Conservation (phyloP, 1,140 invertebrate genomes). For the Lucilia cuprina region DNA sequence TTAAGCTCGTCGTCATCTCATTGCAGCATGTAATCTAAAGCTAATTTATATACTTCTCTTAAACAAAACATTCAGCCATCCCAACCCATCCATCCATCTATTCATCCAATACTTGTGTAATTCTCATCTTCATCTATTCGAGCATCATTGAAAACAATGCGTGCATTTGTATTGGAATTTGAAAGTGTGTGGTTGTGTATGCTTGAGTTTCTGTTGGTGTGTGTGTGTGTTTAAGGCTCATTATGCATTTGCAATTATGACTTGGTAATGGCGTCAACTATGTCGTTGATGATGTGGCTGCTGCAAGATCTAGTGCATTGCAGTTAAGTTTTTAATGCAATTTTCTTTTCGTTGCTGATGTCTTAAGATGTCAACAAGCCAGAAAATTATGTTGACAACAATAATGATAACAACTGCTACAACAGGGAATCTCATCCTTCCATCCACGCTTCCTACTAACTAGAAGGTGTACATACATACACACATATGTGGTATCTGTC, state of each 20-base stretch:
- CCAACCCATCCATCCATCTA: not conserved
- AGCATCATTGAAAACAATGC: no score
- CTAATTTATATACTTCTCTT: not conserved
- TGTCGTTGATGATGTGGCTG: not conserved
- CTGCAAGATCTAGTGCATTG: constrained; percentile 15
- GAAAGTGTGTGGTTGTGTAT: not conserved
- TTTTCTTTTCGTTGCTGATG: not conserved
- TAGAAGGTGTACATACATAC: not conserved
- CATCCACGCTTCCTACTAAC: no score
- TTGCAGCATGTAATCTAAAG: not conserved
- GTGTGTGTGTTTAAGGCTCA: not conserved
- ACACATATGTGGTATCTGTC: not conserved
- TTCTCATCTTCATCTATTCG: not conserved
- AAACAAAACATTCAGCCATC: not conserved
- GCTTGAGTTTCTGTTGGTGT: not conserved
- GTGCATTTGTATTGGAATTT: not conserved
- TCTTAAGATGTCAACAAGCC: constrained; percentile 35
- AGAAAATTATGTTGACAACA: constrained; percentile 16
- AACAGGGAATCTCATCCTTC: not conserved
- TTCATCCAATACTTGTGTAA: not conserved
- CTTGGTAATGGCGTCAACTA: constrained; percentile 24
- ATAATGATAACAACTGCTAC: constrained; percentile 12
- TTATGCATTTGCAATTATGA: constrained; percentile 33
- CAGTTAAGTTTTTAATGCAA: not conserved
- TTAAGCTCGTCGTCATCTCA: not conserved